Conservation (phyloP, 2,113 vertebrate species). For the Elephantulus edwardii region DNA sequence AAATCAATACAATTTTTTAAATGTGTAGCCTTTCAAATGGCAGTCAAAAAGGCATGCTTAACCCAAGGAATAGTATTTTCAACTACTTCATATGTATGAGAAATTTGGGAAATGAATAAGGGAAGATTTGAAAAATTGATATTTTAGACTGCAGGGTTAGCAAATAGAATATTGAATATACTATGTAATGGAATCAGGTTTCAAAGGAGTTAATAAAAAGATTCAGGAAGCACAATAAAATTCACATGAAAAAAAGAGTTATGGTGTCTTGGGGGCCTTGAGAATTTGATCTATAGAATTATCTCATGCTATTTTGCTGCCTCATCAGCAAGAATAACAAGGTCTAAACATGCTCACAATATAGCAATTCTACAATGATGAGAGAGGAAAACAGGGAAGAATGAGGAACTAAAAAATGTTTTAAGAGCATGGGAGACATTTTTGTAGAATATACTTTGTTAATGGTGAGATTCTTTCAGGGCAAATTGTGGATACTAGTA, state of each 20-base stretch:
- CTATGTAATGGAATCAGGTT: conserved; percentile 10
- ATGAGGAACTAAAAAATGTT: background rate
- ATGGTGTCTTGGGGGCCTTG: conserved; percentile 75
- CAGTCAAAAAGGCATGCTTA: no score
- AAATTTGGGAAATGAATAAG: no score
- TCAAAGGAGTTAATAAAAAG: conserved; percentile 32
- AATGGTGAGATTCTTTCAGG: background rate
- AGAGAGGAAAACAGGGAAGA: background rate
- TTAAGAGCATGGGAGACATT: background rate
- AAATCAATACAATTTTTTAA: no score
- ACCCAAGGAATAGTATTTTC: no score
- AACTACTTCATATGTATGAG: no score
- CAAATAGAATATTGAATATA: no score
- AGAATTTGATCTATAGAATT: conserved; percentile 78
- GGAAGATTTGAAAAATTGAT: no score
- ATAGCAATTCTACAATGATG: background rate
- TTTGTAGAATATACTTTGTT: background rate
- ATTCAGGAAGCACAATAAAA: conserved; percentile 42
- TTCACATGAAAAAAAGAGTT: conserved; percentile 51
- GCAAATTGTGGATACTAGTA: background rate
- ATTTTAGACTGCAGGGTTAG: no score
- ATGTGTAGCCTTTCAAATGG: no score
- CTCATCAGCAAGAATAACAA: conserved; percentile 71
- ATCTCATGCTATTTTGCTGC: conserved; percentile 79
- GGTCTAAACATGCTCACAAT: conserved; percentile 1